Base-by-base conservation (phyloP, 2,888 invertebrate species). In the Tipula confusa region DNA sequence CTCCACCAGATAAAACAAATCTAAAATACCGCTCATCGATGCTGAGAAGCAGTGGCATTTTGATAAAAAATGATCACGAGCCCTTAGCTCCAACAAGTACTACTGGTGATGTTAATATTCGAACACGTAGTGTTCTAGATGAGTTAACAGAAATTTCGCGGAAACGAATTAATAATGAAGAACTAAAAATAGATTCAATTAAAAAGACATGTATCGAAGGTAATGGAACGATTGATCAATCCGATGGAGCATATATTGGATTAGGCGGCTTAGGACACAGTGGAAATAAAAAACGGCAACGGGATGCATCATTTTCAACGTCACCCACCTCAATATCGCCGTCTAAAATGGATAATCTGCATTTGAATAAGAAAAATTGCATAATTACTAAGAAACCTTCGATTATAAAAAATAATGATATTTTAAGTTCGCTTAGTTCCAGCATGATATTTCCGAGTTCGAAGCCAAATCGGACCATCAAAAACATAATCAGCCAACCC, bases 61-160 rank as follows among this genome's bases (percentile, higher is more conserved):
- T 64, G 24, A 24, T 64, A 18, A 64, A 64, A 64, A 64, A 64
- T 9, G 64, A 64, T 9, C 18, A 24, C 7, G 24, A 64, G 24
- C 64, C 64, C 9, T n/a, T 64, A 24, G 64, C 1, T 64, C 64
- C 24, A 64, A 64, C 24, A 9, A n/a, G n/a, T n/a, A 64, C 64
- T 11, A 4, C 24, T 9, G 9, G 24, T 24, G 24, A 9, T 24
- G 24, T 64, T 64, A 64, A 64, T 64, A 18, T 29, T 38, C 82
- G 29, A 15, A 80, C 80, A 2, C 88, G 90, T 83, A 91, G 91
- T 86, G 91, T 92, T 3, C 86, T 92, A 38, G 92, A 92, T 86
- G 92, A 91, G 13, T 86, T 92, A 0, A 91, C 91, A 85, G 92
- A 92, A 87, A 92, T 92, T 83, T 92, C 92, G 0, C 88, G 91